Conservation (phyloP, 2,888 invertebrate genomes). For the Antheraea yamamai region DNA sequence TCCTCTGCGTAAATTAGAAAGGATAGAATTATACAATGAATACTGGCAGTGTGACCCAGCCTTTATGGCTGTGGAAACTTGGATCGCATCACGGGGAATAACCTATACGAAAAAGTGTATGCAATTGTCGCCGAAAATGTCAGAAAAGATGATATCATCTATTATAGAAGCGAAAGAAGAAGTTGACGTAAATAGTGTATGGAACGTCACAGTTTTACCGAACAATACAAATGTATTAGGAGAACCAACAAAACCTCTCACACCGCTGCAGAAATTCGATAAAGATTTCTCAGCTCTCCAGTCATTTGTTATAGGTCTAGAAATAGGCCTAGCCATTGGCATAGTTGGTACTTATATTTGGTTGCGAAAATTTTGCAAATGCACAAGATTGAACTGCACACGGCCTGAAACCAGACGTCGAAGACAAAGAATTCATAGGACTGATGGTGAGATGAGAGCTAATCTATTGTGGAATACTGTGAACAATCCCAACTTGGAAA, state of each 20-base stretch:
- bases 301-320: conserved; percentile 70
- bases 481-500: conserved; percentile 64
- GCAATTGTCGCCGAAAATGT: conserved; percentile 73
- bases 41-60: conserved; percentile 80
- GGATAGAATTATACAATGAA: conserved; percentile 80
- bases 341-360: conserved; percentile 72
- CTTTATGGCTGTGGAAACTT: conserved; percentile 65
- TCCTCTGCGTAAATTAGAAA: conserved; percentile 71
- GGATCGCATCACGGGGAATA: conserved; percentile 64
- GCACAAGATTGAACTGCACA: conserved; percentile 49
- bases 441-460: conserved; percentile 65
- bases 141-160: conserved; percentile 80
- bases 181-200: conserved; percentile 64
- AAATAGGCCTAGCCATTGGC: conserved; percentile 70
- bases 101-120: conserved; percentile 73
- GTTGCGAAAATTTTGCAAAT: conserved; percentile 63
- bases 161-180: conserved; percentile 61
- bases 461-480: conserved; percentile 67
- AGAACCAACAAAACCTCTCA: conserved; percentile 43
- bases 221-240: conserved; percentile 40
- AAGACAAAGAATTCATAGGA: conserved; percentile 43
- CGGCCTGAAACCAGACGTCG: conserved; percentile 50
- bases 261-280: conserved; percentile 68
- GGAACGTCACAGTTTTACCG: conserved; percentile 61
- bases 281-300: conserved; percentile 70